Percentiles rank a stretch among this genome's conserved stretches.
phyloP scores from a whole-genome alignment of 92 coral and sea anemone species.

The Palythoa grandiflora region DNA sequence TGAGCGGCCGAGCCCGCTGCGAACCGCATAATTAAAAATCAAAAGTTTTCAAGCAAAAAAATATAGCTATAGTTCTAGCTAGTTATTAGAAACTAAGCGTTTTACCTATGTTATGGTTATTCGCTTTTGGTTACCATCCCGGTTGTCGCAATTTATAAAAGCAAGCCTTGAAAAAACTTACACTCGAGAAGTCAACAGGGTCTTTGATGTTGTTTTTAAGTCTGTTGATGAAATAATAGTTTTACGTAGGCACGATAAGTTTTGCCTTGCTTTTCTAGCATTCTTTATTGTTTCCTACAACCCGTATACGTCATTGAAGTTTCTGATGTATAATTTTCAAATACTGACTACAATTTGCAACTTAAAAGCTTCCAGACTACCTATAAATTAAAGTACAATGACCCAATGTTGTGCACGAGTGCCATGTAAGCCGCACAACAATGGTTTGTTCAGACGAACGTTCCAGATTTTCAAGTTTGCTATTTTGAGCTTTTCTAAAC shows the following conservation, averaged over 20 bases:
- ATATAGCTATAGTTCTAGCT: background rate
- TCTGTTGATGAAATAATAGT: background rate
- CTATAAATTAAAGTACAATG: background rate
- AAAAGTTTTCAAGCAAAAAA: conserved; percentile 13
- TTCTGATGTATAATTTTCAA: conserved; percentile 4
- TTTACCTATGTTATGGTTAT: background rate
- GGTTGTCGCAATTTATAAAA: background rate
- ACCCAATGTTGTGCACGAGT: background rate
- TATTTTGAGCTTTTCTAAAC: background rate
- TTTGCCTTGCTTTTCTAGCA: background rate
- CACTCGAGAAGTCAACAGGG: no score
- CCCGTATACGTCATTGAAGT: background rate
- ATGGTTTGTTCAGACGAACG: background rate
- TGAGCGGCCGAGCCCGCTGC: conserved; percentile 36
- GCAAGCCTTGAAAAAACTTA: no score
- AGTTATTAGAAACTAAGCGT: background rate
- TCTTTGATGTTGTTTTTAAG: no score
- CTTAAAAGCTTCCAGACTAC: conserved; percentile 2
- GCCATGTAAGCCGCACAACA: background rate
- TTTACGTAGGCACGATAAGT: background rate
- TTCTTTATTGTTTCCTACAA: background rate
- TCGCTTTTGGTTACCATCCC: background rate
- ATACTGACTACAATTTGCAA: conserved; percentile 1
- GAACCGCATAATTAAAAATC: conserved; percentile 41
- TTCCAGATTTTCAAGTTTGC: conserved; percentile 1